A percentile compares a stretch with the other conserved stretches of the same genome.
Conservation (phyloP, 2,888 invertebrate species). For the Parnassius smintheus region DNA sequence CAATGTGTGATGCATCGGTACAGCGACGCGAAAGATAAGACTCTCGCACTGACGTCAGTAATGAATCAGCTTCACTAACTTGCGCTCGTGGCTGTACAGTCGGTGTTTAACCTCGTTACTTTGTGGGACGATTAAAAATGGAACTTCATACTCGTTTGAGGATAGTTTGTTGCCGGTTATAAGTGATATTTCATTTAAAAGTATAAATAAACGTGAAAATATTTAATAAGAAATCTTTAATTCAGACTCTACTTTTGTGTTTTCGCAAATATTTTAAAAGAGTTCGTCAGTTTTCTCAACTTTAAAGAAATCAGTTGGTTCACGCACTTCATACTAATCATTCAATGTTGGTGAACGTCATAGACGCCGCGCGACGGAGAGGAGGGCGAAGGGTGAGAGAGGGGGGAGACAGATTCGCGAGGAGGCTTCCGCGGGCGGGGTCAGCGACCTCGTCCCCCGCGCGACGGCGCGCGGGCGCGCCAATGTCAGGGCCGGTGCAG, state of each 20-base stretch:
- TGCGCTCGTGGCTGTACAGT: constrained; percentile 9
- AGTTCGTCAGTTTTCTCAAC: background rate
- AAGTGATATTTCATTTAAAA: background rate
- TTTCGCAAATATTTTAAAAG: background rate
- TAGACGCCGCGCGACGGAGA: constrained; percentile 27
- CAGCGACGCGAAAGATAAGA: constrained; percentile 2
- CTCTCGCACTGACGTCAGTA: constrained; percentile 19
- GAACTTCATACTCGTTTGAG: background rate
- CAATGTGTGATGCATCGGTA: constrained; percentile 5
- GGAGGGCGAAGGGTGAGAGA: constrained; percentile 41
- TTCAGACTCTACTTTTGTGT: background rate
- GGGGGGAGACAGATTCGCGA: constrained; percentile 60
- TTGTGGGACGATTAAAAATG: constrained; percentile 20
- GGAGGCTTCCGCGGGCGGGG: constrained; percentile 78
- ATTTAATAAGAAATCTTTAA: too few relatives aligned
- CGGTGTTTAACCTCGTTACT: constrained; percentile 23
- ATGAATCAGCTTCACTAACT: constrained; percentile 19
- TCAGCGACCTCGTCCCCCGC: constrained; percentile 71
- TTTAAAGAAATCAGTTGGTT: background rate
- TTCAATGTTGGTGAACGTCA: constrained; percentile 25
- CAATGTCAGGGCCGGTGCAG: constrained; percentile 81
- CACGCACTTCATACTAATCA: constrained; percentile 11
- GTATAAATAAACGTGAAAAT: too few relatives aligned
- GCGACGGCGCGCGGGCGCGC: constrained; percentile 70
- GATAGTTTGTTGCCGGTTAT: background rate